A percentile compares a stretch with the other conserved stretches of the same genome.
Conservation (phyloP, 1,140 invertebrate genomes). For the Diabrotica undecimpunctata region DNA sequence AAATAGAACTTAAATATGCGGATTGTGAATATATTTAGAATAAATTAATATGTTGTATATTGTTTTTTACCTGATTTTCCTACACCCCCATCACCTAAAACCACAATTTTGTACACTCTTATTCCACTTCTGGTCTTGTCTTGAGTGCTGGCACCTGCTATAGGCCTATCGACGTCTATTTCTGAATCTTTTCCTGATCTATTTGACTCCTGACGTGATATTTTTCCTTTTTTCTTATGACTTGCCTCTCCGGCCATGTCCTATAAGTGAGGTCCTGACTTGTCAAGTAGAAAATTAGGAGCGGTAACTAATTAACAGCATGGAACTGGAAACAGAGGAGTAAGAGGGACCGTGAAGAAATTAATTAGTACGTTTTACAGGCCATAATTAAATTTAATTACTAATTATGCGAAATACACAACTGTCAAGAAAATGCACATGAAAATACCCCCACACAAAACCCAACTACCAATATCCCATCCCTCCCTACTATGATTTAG, state of each 20-base stretch:
- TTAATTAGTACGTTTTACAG: slow-evolving; percentile 1
- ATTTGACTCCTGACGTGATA: slow-evolving; percentile 44
- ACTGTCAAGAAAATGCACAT: background rate
- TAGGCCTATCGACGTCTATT: slow-evolving; percentile 38
- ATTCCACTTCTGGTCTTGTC: slow-evolving; percentile 62
- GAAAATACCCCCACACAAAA: background rate
- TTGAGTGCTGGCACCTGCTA: slow-evolving; percentile 45
- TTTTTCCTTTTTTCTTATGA: slow-evolving; percentile 42
- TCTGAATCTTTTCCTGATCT: slow-evolving; percentile 43
- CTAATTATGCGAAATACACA: background rate
- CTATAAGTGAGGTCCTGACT: background rate
- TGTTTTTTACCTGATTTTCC: slow-evolving; percentile 66
- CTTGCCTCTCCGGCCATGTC: slow-evolving; percentile 45
- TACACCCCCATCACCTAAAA: slow-evolving; percentile 78
- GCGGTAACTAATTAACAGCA: background rate
- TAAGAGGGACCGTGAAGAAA: background rate
- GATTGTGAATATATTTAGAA: background rate
- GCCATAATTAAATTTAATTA: background rate
- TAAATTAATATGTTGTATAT: background rate
- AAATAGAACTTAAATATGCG: no score
- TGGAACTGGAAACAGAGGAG: no score
- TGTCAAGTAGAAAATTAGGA: slow-evolving; percentile 1
- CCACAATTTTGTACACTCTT: slow-evolving; percentile 78
- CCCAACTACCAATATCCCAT: no score
- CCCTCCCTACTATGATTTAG: no score